Conservation (phyloP, 2,888 invertebrate species). For the Caenorhabditis virilis region DNA sequence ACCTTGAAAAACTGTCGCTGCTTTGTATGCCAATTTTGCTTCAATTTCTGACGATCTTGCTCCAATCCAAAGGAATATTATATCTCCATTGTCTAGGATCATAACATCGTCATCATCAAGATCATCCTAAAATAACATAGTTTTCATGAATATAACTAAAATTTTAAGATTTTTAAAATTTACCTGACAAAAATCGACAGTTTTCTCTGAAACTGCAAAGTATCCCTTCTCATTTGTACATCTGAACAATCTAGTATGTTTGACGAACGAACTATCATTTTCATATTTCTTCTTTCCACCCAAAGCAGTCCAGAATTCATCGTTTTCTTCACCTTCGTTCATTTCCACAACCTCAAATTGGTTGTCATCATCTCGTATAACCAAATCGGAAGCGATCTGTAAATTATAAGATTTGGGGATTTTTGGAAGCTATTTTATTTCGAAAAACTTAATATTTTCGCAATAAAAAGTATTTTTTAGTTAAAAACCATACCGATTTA, state of each 20-base stretch:
- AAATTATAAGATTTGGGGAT: too few species aligned
- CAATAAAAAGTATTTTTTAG: too few species aligned
- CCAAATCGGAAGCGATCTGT: conserved; percentile 60
- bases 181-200: conserved; percentile 94
- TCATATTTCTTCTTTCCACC: conserved; percentile 65
- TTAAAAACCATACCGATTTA: conserved; percentile 27
- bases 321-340: conserved; percentile 63
- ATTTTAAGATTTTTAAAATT: background rate
- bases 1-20: conserved; percentile 97
- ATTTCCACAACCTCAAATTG: conserved; percentile 52
- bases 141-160: background rate
- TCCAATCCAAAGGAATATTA: conserved; percentile 96
- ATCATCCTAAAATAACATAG: conserved; percentile 79
- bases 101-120: conserved; percentile 98
- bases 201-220: conserved; percentile 97
- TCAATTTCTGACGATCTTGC: conserved; percentile 96
- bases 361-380: conserved; percentile 56
- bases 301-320: conserved; percentile 61
- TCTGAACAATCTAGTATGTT: conserved; percentile 88
- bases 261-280: conserved; percentile 84
- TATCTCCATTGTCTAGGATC: conserved; percentile 96
- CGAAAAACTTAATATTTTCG: too few species aligned
- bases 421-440: too few species aligned
- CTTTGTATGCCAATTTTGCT: conserved; percentile 96
- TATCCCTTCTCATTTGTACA: conserved; percentile 99